Conservation (phyloP, 2,888 invertebrate species). For the Carabus problematicus region DNA sequence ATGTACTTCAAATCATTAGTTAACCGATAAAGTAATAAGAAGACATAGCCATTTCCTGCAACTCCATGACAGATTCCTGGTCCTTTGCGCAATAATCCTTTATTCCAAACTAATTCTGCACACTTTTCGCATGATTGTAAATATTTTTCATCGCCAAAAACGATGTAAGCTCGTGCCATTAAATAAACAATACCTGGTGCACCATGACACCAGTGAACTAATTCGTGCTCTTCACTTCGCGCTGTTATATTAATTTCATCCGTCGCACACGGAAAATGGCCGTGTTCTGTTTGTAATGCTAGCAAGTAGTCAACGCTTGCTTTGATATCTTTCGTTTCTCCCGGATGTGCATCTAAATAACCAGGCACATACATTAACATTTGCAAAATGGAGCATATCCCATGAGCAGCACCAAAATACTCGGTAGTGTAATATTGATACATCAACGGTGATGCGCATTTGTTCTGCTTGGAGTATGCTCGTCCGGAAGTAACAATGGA, state of each 20-base stretch:
- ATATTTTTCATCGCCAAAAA: constrained; percentile 78
- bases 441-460: constrained; percentile 75
- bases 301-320: constrained; percentile 71
- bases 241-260: constrained; percentile 66
- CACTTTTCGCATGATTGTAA: constrained; percentile 71
- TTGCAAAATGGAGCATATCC: constrained; percentile 71
- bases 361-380: constrained; percentile 68
- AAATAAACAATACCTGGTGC: constrained; percentile 83
- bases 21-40: constrained; percentile 76
- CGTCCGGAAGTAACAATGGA: constrained; percentile 75
- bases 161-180: constrained; percentile 79
- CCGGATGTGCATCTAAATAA: constrained; percentile 64
- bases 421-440: constrained; percentile 77
- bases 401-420: constrained; percentile 78
- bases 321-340: constrained; percentile 67
- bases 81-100: constrained; percentile 84
- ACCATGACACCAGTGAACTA: constrained; percentile 93
- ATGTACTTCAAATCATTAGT: constrained; percentile 75
- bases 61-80: constrained; percentile 91
- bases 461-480: constrained; percentile 67
- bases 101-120: constrained; percentile 81
- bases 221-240: constrained; percentile 62
- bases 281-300: constrained; percentile 71
- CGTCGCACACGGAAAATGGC: constrained; percentile 77
- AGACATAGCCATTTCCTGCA: constrained; percentile 83